Evolutionary conservation across 2,888 invertebrate genomes (phyloP).

Genomic region (Euproctis similis): DNA sequence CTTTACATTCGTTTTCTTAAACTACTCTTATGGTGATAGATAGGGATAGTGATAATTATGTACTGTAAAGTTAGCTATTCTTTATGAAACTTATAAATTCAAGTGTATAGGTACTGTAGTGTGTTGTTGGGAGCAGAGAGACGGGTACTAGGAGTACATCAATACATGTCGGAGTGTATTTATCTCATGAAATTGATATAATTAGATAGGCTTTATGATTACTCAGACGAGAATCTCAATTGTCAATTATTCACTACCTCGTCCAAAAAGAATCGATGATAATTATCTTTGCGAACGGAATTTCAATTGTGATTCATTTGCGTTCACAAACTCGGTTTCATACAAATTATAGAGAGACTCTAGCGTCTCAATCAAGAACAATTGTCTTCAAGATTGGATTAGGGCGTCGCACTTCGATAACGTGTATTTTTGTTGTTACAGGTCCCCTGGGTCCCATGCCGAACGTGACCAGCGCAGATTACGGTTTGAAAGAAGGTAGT

Average conservation of each 20-base stretch:
- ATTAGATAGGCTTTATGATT: too few relatives aligned
- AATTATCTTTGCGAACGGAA: slow-evolving; percentile 14
- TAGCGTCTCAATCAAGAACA: slow-evolving; percentile 15
- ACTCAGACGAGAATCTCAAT: slow-evolving; percentile 2
- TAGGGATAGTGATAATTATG: too few relatives aligned
- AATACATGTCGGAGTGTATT: too few relatives aligned
- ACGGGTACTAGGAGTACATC: too few relatives aligned
- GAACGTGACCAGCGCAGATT: slow-evolving; percentile 50
- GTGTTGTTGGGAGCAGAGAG: too few relatives aligned
- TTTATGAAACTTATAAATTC: too few relatives aligned
- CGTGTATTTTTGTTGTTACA: slow-evolving; percentile 31
- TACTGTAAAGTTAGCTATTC: too few relatives aligned
- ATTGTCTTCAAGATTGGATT: slow-evolving; percentile 13
- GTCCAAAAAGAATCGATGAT: slow-evolving; percentile 10
- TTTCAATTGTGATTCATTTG: slow-evolving; percentile 18
- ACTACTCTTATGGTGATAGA: too few relatives aligned
- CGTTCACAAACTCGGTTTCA: slow-evolving; percentile 7
- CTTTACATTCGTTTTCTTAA: too few relatives aligned
- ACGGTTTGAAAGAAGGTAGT: slow-evolving; percentile 59
- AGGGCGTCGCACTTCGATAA: too few relatives aligned
- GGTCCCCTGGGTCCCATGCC: slow-evolving; percentile 57
- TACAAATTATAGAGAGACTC: slow-evolving; percentile 13
- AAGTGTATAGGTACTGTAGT: too few relatives aligned
- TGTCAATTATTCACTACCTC: slow-evolving; percentile 9
- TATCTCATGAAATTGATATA: too few relatives aligned